Conservation (phyloP, 2,797 vertebrate genomes). For the Nyctibius grandis region DNA sequence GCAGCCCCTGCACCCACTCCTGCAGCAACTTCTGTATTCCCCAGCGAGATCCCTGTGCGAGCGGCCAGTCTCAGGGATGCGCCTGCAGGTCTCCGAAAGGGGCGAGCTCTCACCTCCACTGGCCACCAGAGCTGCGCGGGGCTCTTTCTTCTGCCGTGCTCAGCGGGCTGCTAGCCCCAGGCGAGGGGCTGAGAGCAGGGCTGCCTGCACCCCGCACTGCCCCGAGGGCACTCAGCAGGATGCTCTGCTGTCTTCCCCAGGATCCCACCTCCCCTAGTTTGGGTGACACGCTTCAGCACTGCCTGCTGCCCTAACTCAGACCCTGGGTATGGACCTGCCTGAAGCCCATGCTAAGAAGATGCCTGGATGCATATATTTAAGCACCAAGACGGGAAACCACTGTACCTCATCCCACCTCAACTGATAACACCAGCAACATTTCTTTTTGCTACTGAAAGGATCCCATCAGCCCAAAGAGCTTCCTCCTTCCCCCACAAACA, state of each 20-base stretch:
- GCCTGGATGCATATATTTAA: not conserved
- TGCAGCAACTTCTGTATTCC: not conserved
- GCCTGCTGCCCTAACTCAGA: not conserved
- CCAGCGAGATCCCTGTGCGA: not conserved
- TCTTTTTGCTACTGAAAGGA: not conserved
- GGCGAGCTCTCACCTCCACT: fast-evolving
- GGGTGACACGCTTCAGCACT: not conserved
- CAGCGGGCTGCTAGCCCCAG: not conserved
- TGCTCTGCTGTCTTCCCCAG: not conserved
- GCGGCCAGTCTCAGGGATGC: not conserved
- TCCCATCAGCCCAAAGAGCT: not conserved
- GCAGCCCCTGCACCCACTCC: not conserved
- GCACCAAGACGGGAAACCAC: not conserved
- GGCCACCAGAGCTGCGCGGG: fast-evolving
- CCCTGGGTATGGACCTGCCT: not conserved
- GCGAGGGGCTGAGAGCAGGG: not conserved
- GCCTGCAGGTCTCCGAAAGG: not conserved
- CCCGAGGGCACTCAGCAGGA: not conserved
- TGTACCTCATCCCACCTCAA: not conserved
- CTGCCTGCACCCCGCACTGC: not conserved
- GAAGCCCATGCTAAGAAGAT: not conserved
- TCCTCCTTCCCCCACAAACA: not conserved
- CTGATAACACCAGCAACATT: not conserved
- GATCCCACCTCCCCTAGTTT: not conserved
- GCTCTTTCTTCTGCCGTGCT: not conserved